phyloP scores from a whole-genome alignment of 2,113 vertebrate species.

The Apteryx owenii region DNA sequence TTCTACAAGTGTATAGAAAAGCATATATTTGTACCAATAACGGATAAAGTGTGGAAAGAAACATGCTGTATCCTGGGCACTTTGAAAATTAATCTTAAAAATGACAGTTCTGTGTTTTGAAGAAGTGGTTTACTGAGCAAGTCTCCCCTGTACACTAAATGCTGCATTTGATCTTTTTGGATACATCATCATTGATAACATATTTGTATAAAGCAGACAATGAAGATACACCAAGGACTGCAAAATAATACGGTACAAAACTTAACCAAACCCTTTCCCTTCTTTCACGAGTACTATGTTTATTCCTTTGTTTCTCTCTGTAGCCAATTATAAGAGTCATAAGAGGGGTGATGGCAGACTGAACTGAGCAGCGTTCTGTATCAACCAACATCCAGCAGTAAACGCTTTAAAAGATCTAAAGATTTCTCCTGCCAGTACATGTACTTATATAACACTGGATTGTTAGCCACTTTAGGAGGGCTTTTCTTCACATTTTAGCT shows the following conservation, averaged over 20 bases:
- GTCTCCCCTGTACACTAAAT: not conserved
- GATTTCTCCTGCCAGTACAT: not conserved
- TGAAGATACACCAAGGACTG: not conserved
- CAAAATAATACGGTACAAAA: not conserved
- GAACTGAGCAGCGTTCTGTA: not conserved
- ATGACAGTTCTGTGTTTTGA: not conserved
- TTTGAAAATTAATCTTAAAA: slow-evolving; percentile 12
- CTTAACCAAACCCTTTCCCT: not conserved
- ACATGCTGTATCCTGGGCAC: not conserved
- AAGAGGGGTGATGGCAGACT: not conserved
- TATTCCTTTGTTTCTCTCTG: not conserved
- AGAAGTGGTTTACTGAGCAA: not conserved
- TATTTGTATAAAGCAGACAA: not conserved
- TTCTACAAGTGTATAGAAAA: not conserved
- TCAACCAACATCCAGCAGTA: not conserved
- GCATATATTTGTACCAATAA: not conserved
- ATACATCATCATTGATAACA: not conserved
- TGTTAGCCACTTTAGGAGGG: not conserved
- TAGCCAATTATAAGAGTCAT: not conserved
- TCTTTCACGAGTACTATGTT: not conserved
- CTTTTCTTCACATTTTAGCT: not conserved
- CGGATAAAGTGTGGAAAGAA: not conserved
- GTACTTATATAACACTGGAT: not conserved
- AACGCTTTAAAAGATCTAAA: not conserved
- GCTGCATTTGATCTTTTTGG: not conserved